phyloP scores from a whole-genome alignment of 2,888 invertebrate species.

The Harpalus rufipes region DNA sequence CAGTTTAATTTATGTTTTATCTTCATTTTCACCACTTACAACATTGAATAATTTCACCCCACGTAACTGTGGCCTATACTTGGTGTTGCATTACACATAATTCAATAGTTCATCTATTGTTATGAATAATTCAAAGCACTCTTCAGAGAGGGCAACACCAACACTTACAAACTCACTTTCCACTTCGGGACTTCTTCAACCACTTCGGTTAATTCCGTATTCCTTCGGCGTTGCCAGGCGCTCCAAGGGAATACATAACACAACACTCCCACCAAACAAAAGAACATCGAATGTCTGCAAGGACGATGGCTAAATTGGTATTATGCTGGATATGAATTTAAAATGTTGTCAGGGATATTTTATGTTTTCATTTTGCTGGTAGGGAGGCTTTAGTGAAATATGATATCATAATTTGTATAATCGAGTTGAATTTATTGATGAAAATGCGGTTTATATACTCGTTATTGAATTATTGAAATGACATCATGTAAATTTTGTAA shows the following conservation, averaged over 20 bases:
- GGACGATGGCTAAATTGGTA: slow-evolving; percentile 31
- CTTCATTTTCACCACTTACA: neutral
- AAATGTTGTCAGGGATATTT: slow-evolving; percentile 45
- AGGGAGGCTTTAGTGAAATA: slow-evolving; percentile 41
- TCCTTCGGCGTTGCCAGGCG: slow-evolving; percentile 48
- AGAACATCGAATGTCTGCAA: slow-evolving; percentile 39
- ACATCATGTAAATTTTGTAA: neutral
- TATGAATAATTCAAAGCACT: slow-evolving; percentile 60
- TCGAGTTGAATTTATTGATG: slow-evolving; percentile 50
- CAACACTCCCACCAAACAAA: slow-evolving; percentile 42
- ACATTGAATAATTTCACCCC: slow-evolving; percentile 23
- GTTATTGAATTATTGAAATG: slow-evolving; percentile 36
- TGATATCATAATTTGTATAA: slow-evolving; percentile 50
- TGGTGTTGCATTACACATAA: slow-evolving; percentile 56
- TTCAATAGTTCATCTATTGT: slow-evolving; percentile 63
- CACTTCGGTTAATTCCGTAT: slow-evolving; percentile 58
- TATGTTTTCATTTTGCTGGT: slow-evolving; percentile 32
- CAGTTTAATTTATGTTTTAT: neutral
- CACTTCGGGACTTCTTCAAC: slow-evolving; percentile 43
- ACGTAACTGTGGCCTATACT: slow-evolving; percentile 33
- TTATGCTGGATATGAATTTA: slow-evolving; percentile 46
- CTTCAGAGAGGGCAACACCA: slow-evolving; percentile 54
- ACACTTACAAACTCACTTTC: slow-evolving; percentile 53
- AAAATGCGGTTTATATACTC: neutral
- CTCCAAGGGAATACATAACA: slow-evolving; percentile 54